Percentiles rank a stretch among this genome's conserved stretches.
phyloP scores from a whole-genome alignment of 2,888 invertebrate genomes.

The Watsonalla binaria region DNA sequence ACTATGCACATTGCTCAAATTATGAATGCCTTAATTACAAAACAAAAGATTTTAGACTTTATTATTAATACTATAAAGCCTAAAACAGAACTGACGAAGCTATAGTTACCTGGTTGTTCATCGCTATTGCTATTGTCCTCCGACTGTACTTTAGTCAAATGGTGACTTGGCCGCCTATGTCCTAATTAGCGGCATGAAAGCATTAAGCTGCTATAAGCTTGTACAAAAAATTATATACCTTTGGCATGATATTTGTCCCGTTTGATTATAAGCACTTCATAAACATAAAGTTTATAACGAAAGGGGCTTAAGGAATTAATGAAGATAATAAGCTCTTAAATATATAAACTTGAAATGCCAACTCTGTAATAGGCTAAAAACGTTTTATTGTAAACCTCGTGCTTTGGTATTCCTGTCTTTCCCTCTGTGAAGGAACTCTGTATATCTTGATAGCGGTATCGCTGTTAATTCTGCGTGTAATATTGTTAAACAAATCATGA shows the following conservation, averaged over 20 bases:
- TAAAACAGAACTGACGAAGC: background rate
- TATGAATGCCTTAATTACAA: no score
- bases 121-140: slow-evolving; percentile 83
- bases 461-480: slow-evolving; percentile 1
- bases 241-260: background rate
- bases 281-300: background rate
- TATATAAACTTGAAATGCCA: background rate
- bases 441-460: slow-evolving; percentile 1
- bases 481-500: background rate
- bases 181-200: slow-evolving; percentile 65
- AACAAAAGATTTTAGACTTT: background rate
- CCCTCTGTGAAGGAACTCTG: slow-evolving; percentile 2
- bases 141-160: slow-evolving; percentile 80
- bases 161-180: slow-evolving; percentile 71
- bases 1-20: no score
- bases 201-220: slow-evolving; percentile 33
- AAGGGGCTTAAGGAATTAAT: background rate
- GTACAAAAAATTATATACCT: background rate
- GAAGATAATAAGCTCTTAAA: background rate
- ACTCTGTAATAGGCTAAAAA: background rate
- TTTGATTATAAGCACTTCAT: background rate
- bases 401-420: background rate
- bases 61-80: background rate
- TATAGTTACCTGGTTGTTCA: slow-evolving; percentile 61
- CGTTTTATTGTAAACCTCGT: background rate